A percentile compares a stretch with the other conserved stretches of the same genome.
Evolutionary conservation across 2,888 invertebrate species (phyloP).

Genomic region (Drosophila falleni): DNA sequence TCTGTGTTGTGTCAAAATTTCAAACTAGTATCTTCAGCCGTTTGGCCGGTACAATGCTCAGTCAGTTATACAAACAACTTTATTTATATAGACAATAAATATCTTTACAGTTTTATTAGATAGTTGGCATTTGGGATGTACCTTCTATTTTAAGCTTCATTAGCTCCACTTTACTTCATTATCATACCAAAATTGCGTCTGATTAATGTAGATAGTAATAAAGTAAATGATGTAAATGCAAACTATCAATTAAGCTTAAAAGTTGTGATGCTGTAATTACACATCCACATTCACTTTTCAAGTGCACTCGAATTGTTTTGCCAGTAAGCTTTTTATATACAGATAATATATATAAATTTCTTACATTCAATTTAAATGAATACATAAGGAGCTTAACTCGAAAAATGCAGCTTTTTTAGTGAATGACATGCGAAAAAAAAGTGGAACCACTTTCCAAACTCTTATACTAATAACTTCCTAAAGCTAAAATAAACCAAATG

Average conservation of each 20-base stretch:
- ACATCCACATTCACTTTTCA: slow-evolving; percentile 31
- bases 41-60: too few species aligned
- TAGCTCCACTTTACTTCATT: not conserved
- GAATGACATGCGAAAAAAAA: slow-evolving; percentile 24
- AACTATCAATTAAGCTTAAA: slow-evolving; percentile 14
- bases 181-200: not conserved
- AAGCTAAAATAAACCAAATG: slow-evolving; percentile 15
- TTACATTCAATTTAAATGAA: slow-evolving; percentile 27
- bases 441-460: slow-evolving; percentile 41
- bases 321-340: slow-evolving; percentile 7
- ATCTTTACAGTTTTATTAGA: not conserved
- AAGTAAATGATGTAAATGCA: slow-evolving; percentile 5
- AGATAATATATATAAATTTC: slow-evolving; percentile 34
- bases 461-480: slow-evolving; percentile 53
- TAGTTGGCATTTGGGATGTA: not conserved
- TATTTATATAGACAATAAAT: not conserved
- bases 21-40: too few species aligned
- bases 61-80: too few species aligned
- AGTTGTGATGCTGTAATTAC: slow-evolving; percentile 7
- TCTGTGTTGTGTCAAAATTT: too few species aligned
- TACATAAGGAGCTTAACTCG: slow-evolving; percentile 20
- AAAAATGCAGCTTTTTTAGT: slow-evolving; percentile 15
- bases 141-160: not conserved
- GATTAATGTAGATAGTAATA: slow-evolving; percentile 10
- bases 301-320: slow-evolving; percentile 18